Conservation (phyloP, 1,140 invertebrate genomes). For the Drosophila oshimai region DNA sequence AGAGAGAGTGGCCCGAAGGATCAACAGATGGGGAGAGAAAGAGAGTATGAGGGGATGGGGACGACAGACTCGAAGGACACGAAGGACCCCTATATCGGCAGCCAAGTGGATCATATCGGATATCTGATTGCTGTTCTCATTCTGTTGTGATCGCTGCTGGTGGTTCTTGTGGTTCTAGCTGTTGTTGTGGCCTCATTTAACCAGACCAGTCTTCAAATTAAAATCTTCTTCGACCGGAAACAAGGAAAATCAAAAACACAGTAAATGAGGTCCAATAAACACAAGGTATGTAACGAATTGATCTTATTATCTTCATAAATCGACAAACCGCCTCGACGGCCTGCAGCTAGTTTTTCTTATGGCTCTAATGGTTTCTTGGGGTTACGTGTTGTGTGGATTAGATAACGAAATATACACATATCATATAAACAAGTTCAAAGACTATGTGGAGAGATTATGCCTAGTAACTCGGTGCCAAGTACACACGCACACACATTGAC, state of each 20-base stretch:
- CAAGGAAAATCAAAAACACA: constrained; percentile 34
- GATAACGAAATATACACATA: constrained; percentile 11
- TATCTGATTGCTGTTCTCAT: constrained; percentile 13
- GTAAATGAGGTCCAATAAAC: constrained; percentile 30
- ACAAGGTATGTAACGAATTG: constrained; percentile 21
- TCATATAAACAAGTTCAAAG: constrained; percentile 5
- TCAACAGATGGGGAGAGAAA: constrained; percentile 19
- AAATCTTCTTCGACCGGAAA: constrained; percentile 7
- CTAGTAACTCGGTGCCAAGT: constrained; percentile 45
- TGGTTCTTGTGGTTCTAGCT: constrained; percentile 14
- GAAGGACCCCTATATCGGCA: constrained; percentile 24
- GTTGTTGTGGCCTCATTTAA: constrained; percentile 20
- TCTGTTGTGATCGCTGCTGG: constrained; percentile 25
- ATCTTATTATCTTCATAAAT: constrained; percentile 49
- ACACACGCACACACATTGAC: constrained; percentile 49
- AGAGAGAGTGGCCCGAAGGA: constrained; percentile 20
- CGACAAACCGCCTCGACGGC: constrained; percentile 45
- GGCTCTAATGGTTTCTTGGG: constrained; percentile 78
- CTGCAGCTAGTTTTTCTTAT: constrained; percentile 58
- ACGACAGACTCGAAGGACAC: constrained; percentile 16
- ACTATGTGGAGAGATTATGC: constrained; percentile 5
- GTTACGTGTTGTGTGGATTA: constrained; percentile 52
- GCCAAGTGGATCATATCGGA: constrained; percentile 5
- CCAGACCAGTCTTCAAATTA: constrained; percentile 17
- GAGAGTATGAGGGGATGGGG: neutral